Base-by-base conservation (phyloP, 2,797 vertebrate genomes). In the Rhynchonycteris naso region DNA sequence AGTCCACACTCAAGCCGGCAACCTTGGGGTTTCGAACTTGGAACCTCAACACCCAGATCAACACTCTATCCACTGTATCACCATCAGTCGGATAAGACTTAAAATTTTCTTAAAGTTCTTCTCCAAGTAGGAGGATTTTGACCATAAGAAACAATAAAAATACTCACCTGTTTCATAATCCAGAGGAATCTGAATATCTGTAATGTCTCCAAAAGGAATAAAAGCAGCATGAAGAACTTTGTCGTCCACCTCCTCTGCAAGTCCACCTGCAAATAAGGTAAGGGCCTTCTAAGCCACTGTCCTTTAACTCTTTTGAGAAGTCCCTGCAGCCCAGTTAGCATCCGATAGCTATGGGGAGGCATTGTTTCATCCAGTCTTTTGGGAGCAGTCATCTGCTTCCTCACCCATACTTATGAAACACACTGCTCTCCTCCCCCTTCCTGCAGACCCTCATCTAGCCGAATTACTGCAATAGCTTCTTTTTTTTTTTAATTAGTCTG, bases 181-280 rank as follows among this genome's bases (percentile, higher is more conserved):
- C 94, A 99, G 98, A 0, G 99, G 99, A 94, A 99, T 99, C 98
- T 99, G 99, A 98, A 99, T 99, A 98, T 99, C 99, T 58, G 99
- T 99, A 94, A 99, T 98, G 97, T 99, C 99, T 30, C 99, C 99
- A 95, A 99, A 99, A 2, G 99, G 99, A 96, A 99, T 99, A 90
- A 99, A 99, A 2, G 99, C 99, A 2, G 99, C 99, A 90, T 99
- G 99, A 47, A 99, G 97, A 1, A 99, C 99, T 94, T 99, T 99
- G 98, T 99, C 99, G 22, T 99, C 99, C 97, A 99, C 99, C 96
- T 99, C 99, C 89, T 99, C 99, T 1, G 99, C 99, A 65, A 99
- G 98, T 4, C 99, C 99, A 74, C 99, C 99, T 99, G 97, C 82
- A 92, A 97, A 80, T 43, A 94, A 47, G 30, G 12, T 88, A 78